Evolutionary conservation across 2,113 vertebrate genomes (phyloP), one percentile per base, ranked within the genome.

Genomic region (Dermatemys mawii): DNA sequence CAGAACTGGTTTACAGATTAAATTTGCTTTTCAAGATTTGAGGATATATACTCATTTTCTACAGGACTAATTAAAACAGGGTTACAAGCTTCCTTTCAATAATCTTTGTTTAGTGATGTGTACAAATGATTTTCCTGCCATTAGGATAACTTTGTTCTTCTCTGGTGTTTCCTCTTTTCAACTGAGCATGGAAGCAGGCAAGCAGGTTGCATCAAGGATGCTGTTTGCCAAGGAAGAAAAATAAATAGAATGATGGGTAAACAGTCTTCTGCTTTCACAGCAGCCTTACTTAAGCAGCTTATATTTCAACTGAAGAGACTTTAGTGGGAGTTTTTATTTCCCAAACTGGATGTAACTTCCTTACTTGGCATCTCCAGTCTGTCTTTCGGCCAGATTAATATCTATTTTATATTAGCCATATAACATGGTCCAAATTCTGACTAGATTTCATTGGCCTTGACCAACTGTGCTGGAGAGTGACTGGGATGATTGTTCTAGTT

Each of bases 381-480:
- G 63, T 53, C 89, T 95, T 87, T 91, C 83, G 87, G 38, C 79
- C 90, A 81, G 38, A 51, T 94, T 90, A 87, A 44, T 41, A 83
- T 79, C 54, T 81, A 0, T 80, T 95, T 90, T 87, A 83, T 81
- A 35, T 88, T 76, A 55, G 73, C 87, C 17, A 1, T 86, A 5
- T 51, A 86, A n/a, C 27, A 44, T 3, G 6, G 83, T 75, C 60
- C 54, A 86, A 53, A 90, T 90, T 89, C 94, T 88, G 48, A 38
- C n/a, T 94, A 50, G n/a, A 22, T 95, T 80, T 93, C 85, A 46
- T 94, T 88, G 88, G 44, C 70, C 84, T 95, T 93, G 70, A 85
- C 63, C 83, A 54, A 85, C 78, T 86, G 29, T 87, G 46, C 80
- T 92, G 84, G 73, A 90, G 80, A 60, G 27, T n/a, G 86, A 70